Percentiles rank a stretch among this genome's conserved stretches.
These are phyloP conservation scores for Sycophaga agraensis DNA, from an alignment of 1,140 invertebrate genomes.

Conservation along the genomic window DNA sequence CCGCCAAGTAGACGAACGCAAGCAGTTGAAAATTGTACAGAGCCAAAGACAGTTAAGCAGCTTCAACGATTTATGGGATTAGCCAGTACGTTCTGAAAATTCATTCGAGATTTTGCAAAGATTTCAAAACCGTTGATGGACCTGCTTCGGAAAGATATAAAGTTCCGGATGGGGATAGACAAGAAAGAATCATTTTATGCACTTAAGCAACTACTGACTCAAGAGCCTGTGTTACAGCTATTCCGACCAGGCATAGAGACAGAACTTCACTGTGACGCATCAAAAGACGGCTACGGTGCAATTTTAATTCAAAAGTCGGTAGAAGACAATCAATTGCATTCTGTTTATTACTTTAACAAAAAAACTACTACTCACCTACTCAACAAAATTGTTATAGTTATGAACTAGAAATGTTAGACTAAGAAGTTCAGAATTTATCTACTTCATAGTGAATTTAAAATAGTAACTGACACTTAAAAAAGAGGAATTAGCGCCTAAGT, in stretches of 20 bases:
- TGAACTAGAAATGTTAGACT: too few species aligned
- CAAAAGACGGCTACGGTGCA: constrained; percentile 37
- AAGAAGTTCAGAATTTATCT: too few species aligned
- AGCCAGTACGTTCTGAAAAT: constrained; percentile 31
- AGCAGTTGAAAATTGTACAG: not conserved
- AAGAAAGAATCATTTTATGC: constrained; percentile 1
- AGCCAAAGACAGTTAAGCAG: constrained; percentile 20
- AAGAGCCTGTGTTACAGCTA: constrained; percentile 14
- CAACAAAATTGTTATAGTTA: too few species aligned
- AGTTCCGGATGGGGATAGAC: not conserved
- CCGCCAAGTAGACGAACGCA: not conserved
- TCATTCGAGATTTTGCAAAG: constrained; percentile 11
- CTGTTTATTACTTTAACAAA: too few species aligned
- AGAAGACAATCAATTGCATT: too few species aligned
- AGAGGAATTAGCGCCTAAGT: not conserved
- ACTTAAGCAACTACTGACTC: constrained; percentile 3
- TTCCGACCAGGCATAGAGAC: constrained; percentile 22
- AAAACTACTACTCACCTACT: too few species aligned
- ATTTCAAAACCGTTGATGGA: not conserved
- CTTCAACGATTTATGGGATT: constrained; percentile 31
- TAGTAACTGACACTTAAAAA: not conserved
- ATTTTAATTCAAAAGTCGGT: constrained; percentile 15
- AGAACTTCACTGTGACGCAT: constrained; percentile 39
- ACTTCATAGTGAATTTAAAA: too few species aligned
- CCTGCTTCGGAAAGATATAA: not conserved